phyloP scores from a whole-genome alignment of 2,797 vertebrate species.

The Vultur gryphus region DNA sequence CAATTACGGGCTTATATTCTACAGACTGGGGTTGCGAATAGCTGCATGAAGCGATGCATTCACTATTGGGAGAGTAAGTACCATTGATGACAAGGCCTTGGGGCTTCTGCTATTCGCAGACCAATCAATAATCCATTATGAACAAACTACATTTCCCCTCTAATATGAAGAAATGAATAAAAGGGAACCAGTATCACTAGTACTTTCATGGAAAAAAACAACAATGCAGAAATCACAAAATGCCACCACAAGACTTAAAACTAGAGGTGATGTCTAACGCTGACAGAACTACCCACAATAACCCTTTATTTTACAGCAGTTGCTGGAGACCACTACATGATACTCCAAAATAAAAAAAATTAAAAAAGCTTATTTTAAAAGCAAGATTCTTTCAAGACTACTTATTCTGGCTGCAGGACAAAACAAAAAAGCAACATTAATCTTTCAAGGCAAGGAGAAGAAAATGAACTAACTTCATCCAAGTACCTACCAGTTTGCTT shows the following conservation, averaged over 20 bases:
- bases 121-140: conserved; percentile 98
- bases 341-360: background rate
- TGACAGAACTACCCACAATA: conserved; percentile 25
- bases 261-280: background rate
- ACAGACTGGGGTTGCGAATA: conserved; percentile 49
- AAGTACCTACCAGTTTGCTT: background rate
- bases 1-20: conserved; percentile 73
- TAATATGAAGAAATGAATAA: conserved; percentile 76
- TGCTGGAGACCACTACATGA: background rate
- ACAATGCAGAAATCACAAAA: conserved; percentile 40
- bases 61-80: conserved; percentile 80
- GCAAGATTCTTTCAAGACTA: background rate
- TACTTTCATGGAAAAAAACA: conserved; percentile 41
- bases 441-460: background rate
- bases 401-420: background rate
- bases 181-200: conserved; percentile 73
- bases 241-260: conserved; percentile 32
- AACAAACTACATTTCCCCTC: conserved; percentile 85
- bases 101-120: conserved; percentile 82
- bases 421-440: background rate
- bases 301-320: background rate
- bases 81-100: conserved; percentile 82
- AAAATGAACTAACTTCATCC: conserved; percentile 8
- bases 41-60: conserved; percentile 87
- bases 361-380: background rate